phyloP scores from a whole-genome alignment of 1,140 invertebrate species.

The Orchestia grillus region DNA sequence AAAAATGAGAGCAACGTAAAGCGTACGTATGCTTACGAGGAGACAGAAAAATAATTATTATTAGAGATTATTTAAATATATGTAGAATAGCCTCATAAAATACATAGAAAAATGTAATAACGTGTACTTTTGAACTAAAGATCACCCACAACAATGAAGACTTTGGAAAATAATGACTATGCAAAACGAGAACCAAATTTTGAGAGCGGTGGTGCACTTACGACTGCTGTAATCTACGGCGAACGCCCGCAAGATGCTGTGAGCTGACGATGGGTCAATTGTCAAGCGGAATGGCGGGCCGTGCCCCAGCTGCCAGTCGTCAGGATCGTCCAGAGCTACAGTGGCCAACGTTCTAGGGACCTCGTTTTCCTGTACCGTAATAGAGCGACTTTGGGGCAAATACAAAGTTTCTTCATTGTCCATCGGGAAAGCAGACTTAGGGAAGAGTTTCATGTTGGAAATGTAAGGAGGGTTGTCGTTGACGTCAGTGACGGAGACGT shows the following conservation, averaged over 20 bases:
- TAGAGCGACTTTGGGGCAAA: neutral
- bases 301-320: slow-evolving; percentile 65
- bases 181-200: neutral
- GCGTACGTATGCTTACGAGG: neutral
- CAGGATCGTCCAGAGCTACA: slow-evolving; percentile 63
- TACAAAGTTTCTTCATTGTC: slow-evolving; percentile 16
- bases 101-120: neutral
- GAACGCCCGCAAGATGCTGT: slow-evolving; percentile 52
- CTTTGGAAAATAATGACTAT: neutral
- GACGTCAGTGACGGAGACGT: slow-evolving; percentile 88
- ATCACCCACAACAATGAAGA: no score
- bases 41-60: neutral
- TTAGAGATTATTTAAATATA: neutral
- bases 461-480: slow-evolving; percentile 86
- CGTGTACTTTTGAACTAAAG: neutral
- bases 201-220: slow-evolving; percentile 34
- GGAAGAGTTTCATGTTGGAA: slow-evolving; percentile 33
- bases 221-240: slow-evolving; percentile 59
- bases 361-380: slow-evolving; percentile 58
- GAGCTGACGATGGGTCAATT: slow-evolving; percentile 55
- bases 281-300: slow-evolving; percentile 62
- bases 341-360: slow-evolving; percentile 57
- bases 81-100: neutral
- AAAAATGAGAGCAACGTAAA: no score
- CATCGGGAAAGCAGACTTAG: neutral